Evolutionary conservation across 2,888 invertebrate species (phyloP).

Genomic region (Arctia plantaginis): DNA sequence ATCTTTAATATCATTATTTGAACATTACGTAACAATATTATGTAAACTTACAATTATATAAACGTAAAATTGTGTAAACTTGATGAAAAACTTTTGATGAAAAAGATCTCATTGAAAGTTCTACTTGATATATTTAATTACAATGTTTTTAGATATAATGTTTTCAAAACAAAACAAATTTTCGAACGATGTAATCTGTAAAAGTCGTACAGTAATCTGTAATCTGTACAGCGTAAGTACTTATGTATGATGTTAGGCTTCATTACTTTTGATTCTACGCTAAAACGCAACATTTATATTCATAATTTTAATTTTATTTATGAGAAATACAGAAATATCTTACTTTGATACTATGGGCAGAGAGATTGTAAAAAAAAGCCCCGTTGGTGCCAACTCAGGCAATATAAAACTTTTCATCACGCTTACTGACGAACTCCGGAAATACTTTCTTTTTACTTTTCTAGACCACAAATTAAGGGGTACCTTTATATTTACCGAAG

Average conservation of each 20-base stretch:
- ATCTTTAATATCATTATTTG: neutral
- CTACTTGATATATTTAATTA: too few species aligned
- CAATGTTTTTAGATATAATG: too few species aligned
- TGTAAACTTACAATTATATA: too few species aligned
- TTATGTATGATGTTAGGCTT: too few species aligned
- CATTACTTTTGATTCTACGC: too few species aligned
- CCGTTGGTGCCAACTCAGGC: neutral
- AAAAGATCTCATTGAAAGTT: too few species aligned
- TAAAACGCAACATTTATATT: too few species aligned
- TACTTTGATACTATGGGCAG: neutral
- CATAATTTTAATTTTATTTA: neutral
- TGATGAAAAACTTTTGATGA: too few species aligned
- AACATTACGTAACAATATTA: neutral
- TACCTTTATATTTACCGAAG: neutral
- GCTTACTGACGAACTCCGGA: neutral
- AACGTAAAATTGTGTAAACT: too few species aligned
- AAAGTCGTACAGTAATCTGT: too few species aligned
- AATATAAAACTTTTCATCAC: slow-evolving; percentile 3
- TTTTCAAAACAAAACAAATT: too few species aligned
- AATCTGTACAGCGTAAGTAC: neutral
- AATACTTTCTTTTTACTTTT: slow-evolving; percentile 5
- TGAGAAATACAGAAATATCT: neutral
- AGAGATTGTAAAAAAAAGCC: neutral
- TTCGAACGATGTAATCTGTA: neutral
- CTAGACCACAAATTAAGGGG: neutral